A percentile compares a stretch with the other conserved stretches of the same genome.
Conservation (phyloP, 2,888 invertebrate genomes). For the Perizoma affinitatum region DNA sequence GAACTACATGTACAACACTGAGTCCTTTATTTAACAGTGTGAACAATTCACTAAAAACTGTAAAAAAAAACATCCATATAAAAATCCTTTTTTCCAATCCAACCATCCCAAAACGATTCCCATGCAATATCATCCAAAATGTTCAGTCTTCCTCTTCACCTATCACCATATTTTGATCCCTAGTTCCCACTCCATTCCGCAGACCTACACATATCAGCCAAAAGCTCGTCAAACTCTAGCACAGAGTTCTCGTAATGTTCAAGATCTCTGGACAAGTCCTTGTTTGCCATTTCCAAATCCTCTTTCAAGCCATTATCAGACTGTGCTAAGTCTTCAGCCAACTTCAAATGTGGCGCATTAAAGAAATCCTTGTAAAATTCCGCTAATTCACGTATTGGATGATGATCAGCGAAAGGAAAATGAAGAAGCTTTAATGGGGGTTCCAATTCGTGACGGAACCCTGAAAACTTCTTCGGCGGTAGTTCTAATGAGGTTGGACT, state of each 20-base stretch:
- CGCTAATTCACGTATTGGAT: conserved; percentile 89
- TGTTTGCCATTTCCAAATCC: conserved; percentile 64
- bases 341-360: conserved; percentile 84
- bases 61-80: conserved; percentile 1
- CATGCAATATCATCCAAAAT: conserved; percentile 5
- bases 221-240: conserved; percentile 89
- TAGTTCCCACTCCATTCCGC: conserved; percentile 84
- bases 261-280: conserved; percentile 88
- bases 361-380: conserved; percentile 93
- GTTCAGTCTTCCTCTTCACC: conserved; percentile 22
- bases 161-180: conserved; percentile 36
- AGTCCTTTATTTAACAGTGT: no score
- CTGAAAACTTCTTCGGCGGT: conserved; percentile 74
- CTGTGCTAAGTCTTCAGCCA: conserved; percentile 54
- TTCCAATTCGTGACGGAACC: conserved; percentile 78
- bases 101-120: background rate
- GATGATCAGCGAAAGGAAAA: conserved; percentile 90
- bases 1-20: background rate
- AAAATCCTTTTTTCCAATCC: background rate
- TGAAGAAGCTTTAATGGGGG: conserved; percentile 88
- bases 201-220: conserved; percentile 87
- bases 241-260: conserved; percentile 89
- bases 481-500: conserved; percentile 72
- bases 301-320: conserved; percentile 53
- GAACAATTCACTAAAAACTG: no score